Evolutionary conservation across 2,797 vertebrate genomes (phyloP).

Genomic region (Hirundo rustica): DNA sequence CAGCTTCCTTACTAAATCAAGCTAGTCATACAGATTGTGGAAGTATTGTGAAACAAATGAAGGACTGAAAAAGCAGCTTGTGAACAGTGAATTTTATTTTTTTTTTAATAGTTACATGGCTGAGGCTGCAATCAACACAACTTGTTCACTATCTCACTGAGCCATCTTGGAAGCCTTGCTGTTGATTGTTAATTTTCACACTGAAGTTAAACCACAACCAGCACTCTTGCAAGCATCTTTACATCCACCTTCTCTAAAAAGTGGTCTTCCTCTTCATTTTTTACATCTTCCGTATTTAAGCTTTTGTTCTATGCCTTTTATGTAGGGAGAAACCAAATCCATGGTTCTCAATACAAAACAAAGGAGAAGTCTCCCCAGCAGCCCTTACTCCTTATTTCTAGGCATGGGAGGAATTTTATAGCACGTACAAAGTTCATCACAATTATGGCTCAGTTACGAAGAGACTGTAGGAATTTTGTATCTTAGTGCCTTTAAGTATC

Average conservation of each 20-base stretch:
- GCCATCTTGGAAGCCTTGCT: not conserved
- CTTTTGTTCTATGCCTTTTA: not conserved
- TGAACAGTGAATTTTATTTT: not conserved
- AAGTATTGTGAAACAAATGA: not conserved
- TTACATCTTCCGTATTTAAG: not conserved
- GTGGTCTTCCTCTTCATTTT: not conserved
- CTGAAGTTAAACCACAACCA: not conserved
- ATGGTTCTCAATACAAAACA: not conserved
- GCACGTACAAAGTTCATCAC: not conserved
- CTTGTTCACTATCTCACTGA: not conserved
- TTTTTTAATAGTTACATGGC: not conserved
- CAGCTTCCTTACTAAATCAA: conserved; percentile 32
- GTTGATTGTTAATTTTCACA: not conserved
- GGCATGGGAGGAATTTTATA: not conserved
- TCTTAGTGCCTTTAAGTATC: not conserved
- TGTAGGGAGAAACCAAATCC: not conserved
- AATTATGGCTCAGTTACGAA: not conserved
- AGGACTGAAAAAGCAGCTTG: not conserved
- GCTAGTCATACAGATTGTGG: not conserved
- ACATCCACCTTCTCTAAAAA: not conserved
- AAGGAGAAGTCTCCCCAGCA: not conserved
- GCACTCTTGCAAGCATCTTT: not conserved
- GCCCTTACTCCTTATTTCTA: not conserved
- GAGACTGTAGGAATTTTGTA: not conserved
- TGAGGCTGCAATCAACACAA: not conserved